Evolutionary conservation across 2,888 invertebrate genomes (phyloP), one percentile per base, ranked within the genome.

Genomic region (Papilio elwesi): DNA sequence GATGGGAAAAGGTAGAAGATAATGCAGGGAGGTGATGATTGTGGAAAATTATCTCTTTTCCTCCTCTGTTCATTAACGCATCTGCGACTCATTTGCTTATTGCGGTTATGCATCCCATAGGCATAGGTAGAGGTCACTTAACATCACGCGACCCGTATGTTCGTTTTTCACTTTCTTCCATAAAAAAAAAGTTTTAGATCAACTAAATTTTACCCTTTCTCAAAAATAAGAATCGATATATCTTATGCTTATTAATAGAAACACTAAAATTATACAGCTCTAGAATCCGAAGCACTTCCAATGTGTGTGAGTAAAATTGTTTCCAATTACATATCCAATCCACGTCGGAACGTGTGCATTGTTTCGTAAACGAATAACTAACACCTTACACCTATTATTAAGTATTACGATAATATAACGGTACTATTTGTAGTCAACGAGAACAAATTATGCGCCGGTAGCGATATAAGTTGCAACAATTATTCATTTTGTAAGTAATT

Each of bases 361-460:
- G 52, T 71, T 71, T 71, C 62, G 26, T 51, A 49, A 71, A 51
- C 59, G 43, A 15, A 65, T 66, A 16, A 59, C 52, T 12, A 62
- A 71, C 71, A 57, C 51, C 47, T 26, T 51, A 43, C 15, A 36
- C 8, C 16, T 67, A 47, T 71, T 59, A 62, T 67, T 59, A 68
- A 51, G n/a, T 66, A 26, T 53, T 49, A 70, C 69, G 38, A 38
- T 62, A 62, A 43, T 26, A 12, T 62, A 36, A 71, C 43, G 11
- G 49, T 59, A 38, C 43, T 52, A 12, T 66, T 57, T 38, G 55
- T 36, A 38, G 13, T 59, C 38, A 55, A 15, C 49, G 49, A 57
- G 51, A 57, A 38, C 36, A 55, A 53, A 64, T 65, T 55, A 55
- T 57, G 11, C 48, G 64, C 26, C 64, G 52, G 70, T 63, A 55